Conservation (phyloP, 2,797 vertebrate genomes). For the Gymnoscopelus braueri region DNA sequence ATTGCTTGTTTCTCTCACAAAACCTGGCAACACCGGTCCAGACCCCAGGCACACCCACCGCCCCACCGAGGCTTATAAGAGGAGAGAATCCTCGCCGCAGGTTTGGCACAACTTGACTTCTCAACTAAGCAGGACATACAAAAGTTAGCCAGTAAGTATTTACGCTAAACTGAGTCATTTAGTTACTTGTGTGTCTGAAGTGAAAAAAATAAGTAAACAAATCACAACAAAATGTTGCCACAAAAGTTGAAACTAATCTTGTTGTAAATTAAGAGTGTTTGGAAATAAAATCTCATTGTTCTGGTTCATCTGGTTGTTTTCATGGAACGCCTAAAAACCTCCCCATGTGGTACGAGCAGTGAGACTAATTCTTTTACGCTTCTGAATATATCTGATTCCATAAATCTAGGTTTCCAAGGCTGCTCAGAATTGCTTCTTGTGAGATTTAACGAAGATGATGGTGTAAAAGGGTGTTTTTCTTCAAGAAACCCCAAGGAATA, state of each 20-base stretch:
- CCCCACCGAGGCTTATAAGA: slow-evolving; percentile 75
- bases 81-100: slow-evolving; percentile 55
- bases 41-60: slow-evolving; percentile 24
- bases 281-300: slow-evolving; percentile 74
- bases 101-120: slow-evolving; percentile 81
- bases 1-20: too few species aligned
- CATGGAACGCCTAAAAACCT: slow-evolving; percentile 69
- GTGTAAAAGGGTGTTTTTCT: slow-evolving; percentile 79
- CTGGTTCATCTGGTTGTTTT: slow-evolving; percentile 71
- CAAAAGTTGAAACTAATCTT: slow-evolving; percentile 62
- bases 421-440: slow-evolving; percentile 82
- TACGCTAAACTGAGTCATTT: slow-evolving; percentile 81
- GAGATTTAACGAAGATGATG: slow-evolving; percentile 83
- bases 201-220: slow-evolving; percentile 78
- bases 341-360: slow-evolving; percentile 60
- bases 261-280: slow-evolving; percentile 61
- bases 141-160: slow-evolving; percentile 86
- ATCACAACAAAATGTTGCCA: slow-evolving; percentile 81
- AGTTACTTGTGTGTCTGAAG: slow-evolving; percentile 76
- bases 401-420: slow-evolving; percentile 85
- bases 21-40: too few species aligned
- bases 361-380: slow-evolving; percentile 80
- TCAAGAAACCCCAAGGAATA: slow-evolving; percentile 81
- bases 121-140: slow-evolving; percentile 78
- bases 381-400: slow-evolving; percentile 85